Base-by-base conservation (phyloP, 2,888 invertebrate species). In the Zygaena filipendulae region DNA sequence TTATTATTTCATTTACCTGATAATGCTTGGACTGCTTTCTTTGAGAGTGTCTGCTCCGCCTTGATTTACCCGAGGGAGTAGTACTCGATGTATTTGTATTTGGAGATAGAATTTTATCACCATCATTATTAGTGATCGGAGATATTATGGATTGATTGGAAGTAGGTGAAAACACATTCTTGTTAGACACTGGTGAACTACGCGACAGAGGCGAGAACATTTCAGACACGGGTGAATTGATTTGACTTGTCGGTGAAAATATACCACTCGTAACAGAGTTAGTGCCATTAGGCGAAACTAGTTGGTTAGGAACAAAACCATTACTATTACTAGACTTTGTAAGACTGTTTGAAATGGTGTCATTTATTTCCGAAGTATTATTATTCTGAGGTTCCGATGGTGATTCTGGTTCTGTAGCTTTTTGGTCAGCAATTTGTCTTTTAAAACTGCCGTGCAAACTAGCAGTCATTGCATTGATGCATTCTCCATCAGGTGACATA, bases 1-100 rank as follows among this genome's bases (percentile, higher is more conserved):
- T n/a, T n/a, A n/a, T n/a, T n/a, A n/a, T n/a, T n/a, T n/a, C n/a
- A n/a, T 56, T 61, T 77, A 85, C 85, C 80, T 88, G 87, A 61
- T 88, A 88, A 66, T 88, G 88, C 53, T 81, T 86, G 45, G 88
- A 87, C 54, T 85, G 80, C 71, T 88, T 88, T 49, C 85, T 81
- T 38, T 75, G 71, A 40, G 82, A 79, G 52, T 83, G 82, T 49
- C 82, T 82, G 59, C 82, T 79, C 54, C 81, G 68, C 42, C 82
- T 74, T 31, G 82, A 81, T 61, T 82, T 67, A 58, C 81, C 80
- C 42, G 84, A 80, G 35, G 83, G 82, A 46, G 84, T 84, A 21
- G 81, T 75, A 43, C 81, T 80, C 37, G 70, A 56, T 27, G 81
- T 80, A 40, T 80, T 79, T 20, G 68, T 71, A 45, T 66, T 70